Evolutionary conservation across 2,888 invertebrate genomes (phyloP), one percentile per base, ranked within the genome.

Genomic region (Lithophane semibrunnea): DNA sequence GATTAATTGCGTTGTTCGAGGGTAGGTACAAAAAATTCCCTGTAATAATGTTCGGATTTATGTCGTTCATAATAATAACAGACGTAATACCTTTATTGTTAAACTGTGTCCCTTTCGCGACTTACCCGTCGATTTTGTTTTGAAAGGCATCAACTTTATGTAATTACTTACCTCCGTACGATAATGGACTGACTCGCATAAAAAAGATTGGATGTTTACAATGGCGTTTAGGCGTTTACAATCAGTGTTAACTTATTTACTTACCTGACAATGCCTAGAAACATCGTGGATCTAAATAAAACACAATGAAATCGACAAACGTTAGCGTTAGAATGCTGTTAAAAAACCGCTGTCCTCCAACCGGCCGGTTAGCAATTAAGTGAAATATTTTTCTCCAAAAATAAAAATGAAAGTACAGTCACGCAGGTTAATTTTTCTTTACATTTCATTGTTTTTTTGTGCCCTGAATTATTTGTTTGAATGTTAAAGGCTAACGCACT

Each of bases 391-490:
- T 76, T 63, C 12, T 66, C 47, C 64, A 66, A 49, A 77, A 82
- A 80, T 66, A 72, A 67, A 70, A 73, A 78, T 77, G 18, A 77
- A 76, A 84, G 63, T 77, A 75, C 64, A 75, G 85, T 86, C 80
- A 81, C 84, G 86, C 84, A 72, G 18, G 70, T 67, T 64, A 58
- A 61, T 73, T 77, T 77, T 79, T 77, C 66, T 63, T 78, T 63
- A 73, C 58, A 84, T 83, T 84, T 75, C 66, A 77, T 67, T 54
- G 9, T 42, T 67, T 76, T 64, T 80, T 56, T 58, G n/a, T 49
- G 18, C 2, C 24, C 18, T 29, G n/a, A 70, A 78, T 76, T 74
- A 65, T 70, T 82, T 63, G 60, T 49, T n/a, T 47, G 44, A 79
- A 75, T 67, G 64, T 63, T n/a, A 58, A 56, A 68, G 67, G 54